These are phyloP conservation scores for Lates calcarifer DNA, from an alignment of 2,113 vertebrate species.

Conservation along the genomic window DNA sequence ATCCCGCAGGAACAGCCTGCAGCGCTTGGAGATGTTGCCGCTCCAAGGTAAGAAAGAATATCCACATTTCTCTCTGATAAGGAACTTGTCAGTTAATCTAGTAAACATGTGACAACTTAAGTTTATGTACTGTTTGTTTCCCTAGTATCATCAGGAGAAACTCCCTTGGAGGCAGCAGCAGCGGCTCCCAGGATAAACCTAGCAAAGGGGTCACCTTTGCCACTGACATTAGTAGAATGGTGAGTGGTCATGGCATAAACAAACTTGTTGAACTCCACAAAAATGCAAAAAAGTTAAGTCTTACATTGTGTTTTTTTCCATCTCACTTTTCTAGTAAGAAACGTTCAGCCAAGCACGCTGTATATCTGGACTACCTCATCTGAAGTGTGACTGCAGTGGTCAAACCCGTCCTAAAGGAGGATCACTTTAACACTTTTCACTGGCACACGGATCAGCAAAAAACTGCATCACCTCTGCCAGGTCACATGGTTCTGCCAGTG, in stretches of 20 bases:
- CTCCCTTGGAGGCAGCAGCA: slow-evolving; percentile 93
- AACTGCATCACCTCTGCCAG: slow-evolving; percentile 35
- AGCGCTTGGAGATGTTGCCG: slow-evolving; percentile 90
- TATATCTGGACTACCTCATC: slow-evolving; percentile 84
- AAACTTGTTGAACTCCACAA: neutral
- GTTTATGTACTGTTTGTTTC: neutral
- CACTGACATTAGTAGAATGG: slow-evolving; percentile 88
- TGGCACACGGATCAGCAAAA: slow-evolving; percentile 32
- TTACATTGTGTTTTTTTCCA: neutral
- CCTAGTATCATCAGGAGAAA: slow-evolving; percentile 93
- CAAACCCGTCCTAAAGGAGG: slow-evolving; percentile 47
- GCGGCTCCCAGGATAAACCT: slow-evolving; percentile 89
- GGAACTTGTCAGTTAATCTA: neutral
- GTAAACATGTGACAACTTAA: rapidly evolving
- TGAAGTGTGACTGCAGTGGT: slow-evolving; percentile 66
- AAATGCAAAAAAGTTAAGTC: neutral
- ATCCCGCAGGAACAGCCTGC: slow-evolving; percentile 94
- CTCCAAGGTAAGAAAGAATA: slow-evolving; percentile 83
- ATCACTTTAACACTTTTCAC: slow-evolving; percentile 44
- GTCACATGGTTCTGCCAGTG: slow-evolving; percentile 21
- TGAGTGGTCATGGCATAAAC: slow-evolving; percentile 74
- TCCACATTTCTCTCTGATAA: neutral
- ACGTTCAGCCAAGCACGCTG: slow-evolving; percentile 52
- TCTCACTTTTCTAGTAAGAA: slow-evolving; percentile 72
- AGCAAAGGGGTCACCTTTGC: slow-evolving; percentile 93